Conservation (phyloP, 2,797 vertebrate genomes). For the Hippocampus kuda region DNA sequence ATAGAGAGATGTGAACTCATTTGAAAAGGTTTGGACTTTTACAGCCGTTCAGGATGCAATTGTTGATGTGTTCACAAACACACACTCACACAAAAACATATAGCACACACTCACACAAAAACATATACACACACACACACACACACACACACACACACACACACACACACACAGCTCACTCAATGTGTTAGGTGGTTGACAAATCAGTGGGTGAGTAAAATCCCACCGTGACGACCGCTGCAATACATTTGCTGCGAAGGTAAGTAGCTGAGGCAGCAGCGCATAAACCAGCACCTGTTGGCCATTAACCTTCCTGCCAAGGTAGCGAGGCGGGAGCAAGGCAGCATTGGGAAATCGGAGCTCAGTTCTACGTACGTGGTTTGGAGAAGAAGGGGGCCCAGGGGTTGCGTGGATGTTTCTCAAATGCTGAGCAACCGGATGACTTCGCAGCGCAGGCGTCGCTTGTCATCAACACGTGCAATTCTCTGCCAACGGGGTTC, state of each 20-base stretch:
- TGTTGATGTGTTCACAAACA: not conserved
- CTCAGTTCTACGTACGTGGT: slow-evolving; percentile 22
- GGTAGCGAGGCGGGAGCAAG: slow-evolving; percentile 45
- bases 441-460: not conserved
- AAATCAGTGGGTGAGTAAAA: not conserved
- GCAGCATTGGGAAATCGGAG: slow-evolving; percentile 37
- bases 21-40: slow-evolving; percentile 59
- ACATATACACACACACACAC: not conserved
- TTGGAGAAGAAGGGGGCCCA: slow-evolving; percentile 49
- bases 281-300: slow-evolving; percentile 62
- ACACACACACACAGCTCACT: slow-evolving; percentile 30
- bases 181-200: not conserved
- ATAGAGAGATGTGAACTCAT: slow-evolving; percentile 86
- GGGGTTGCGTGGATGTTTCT: slow-evolving; percentile 48
- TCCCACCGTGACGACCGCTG: slow-evolving; percentile 2
- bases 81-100: slow-evolving; percentile 33
- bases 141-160: slow-evolving; percentile 34
- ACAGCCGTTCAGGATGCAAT: not conserved
- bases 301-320: slow-evolving; percentile 58
- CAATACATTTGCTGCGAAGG: slow-evolving; percentile 42
- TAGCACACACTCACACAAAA: no score
- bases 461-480: not conserved
- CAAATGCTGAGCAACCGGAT: slow-evolving; percentile 53
- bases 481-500: not conserved
- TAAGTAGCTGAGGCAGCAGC: slow-evolving; percentile 51